Base-by-base conservation (phyloP, 2,888 invertebrate species). In the Selenia dentaria region DNA sequence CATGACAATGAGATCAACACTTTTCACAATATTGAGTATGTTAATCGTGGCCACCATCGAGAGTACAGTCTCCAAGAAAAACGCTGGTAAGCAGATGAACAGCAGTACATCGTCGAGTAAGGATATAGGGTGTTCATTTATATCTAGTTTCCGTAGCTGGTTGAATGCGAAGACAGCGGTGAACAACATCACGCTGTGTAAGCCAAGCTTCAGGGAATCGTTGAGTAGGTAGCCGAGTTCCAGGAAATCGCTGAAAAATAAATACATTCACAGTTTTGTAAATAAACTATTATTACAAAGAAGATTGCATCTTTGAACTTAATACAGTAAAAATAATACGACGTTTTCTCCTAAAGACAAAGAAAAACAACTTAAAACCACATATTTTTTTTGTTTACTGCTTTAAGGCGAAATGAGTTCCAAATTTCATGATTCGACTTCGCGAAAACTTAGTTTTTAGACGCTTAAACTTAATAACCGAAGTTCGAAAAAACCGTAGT, bases 51-150 rank as follows among this genome's bases (percentile, higher is more conserved):
- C 94, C 6, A 94, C 87, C 58, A 95, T 88, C 51, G 93, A 94
- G 48, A 95, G 92, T 27, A 94, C 92, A 0, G 94, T 93, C 65
- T 94, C 94, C 59, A 95, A 81, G 66, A 95, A 94, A 80, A 94
- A 95, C 9, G 94, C 94, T 0, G 95, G 95, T 11, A 95, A 81
- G 49, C 95, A 94, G 37, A 95, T 92, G 64, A 94, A 94, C 0
- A 95, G 86, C 0, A 95, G 79, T 1, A 95, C 91, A 61, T 95
- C 95, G 59, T 95, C 95, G 16, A 95, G 85, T 6, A 93, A 74
- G 0, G 94, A 93, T 27, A 94, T 91, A 2, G 93, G 92, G 47
- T 93, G 92, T 44, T 88, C 91, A 64, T 94, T 94, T 43, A 94
- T 86, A 63, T 95, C 94, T 48, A 95, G 74, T 62, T 92, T 92